These are phyloP conservation scores for Mastomys coucha DNA, from an alignment of 2,113 vertebrate species.

Conservation along the genomic window DNA sequence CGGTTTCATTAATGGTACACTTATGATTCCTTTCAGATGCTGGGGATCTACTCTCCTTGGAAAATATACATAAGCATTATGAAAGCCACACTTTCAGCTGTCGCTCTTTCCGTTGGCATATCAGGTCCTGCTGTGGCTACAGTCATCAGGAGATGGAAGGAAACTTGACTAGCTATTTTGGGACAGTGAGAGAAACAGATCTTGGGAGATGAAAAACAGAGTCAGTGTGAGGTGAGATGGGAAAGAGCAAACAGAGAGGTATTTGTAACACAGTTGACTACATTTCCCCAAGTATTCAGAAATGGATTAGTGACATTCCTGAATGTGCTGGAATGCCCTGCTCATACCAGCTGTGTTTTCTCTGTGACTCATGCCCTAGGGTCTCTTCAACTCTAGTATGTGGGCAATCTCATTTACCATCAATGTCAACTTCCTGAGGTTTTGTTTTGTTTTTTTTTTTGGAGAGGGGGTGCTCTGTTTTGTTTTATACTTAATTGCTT, in stretches of 20 bases:
- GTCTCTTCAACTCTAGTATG: constrained; percentile 4
- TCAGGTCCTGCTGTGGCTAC: background rate
- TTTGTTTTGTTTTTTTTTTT: background rate
- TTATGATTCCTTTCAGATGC: constrained; percentile 73
- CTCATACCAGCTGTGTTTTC: constrained; percentile 77
- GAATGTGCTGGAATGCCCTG: constrained; percentile 69
- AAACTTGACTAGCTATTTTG: constrained; percentile 58
- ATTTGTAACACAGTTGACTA: constrained; percentile 58
- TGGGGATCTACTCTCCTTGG: constrained; percentile 57
- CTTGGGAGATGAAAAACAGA: constrained; percentile 36
- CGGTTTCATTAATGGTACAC: constrained; percentile 70
- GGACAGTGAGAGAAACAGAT: constrained; percentile 56
- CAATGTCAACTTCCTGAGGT: background rate
- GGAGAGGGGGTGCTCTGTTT: background rate
- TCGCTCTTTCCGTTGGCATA: constrained; percentile 51
- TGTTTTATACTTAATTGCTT: background rate
- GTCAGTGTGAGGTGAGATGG: constrained; percentile 37
- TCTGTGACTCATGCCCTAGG: constrained; percentile 70
- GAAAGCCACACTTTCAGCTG: constrained; percentile 60
- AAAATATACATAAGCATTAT: constrained; percentile 63
- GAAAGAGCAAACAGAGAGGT: constrained; percentile 58
- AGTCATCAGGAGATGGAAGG: constrained; percentile 49
- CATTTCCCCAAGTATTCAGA: constrained; percentile 69
- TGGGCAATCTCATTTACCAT: constrained; percentile 41
- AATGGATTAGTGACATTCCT: constrained; percentile 71